Base-by-base conservation (phyloP, 2,113 vertebrate species). In the Sprattus sprattus region DNA sequence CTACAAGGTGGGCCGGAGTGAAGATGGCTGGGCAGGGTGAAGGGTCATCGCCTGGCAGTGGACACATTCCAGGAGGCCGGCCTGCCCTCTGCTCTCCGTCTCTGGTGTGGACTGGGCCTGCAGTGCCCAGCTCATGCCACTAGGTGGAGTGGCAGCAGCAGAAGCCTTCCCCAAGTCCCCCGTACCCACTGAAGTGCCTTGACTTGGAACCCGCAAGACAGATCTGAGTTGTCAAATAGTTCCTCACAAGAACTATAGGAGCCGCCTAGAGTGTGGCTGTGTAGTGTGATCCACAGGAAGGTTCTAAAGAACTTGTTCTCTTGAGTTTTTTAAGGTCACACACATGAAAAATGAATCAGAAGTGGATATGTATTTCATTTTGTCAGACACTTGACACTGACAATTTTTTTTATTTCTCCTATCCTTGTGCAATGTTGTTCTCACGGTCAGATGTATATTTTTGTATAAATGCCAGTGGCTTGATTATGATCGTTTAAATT, bases 151-250 rank as follows among this genome's bases (percentile, higher is more conserved):
- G 45, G 84, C 86, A 86, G 82, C 71, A 82, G 67, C 57, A 16
- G n/a, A 0, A 16, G 87, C 81, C 84, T 25, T 86, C 50, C 88
- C 45, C 94, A 95, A 95, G 95, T 94, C 94, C 95, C 95, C 94
- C 32, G 47, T 81, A 85, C 82, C 57, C 9, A 80, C 25, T 39
- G 13, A 78, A 39, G 71, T 78, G 71, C 71, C 71, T 78, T 85
- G 81, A 47, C 44, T n/a, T 22, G 71, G 32, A 78, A 39, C 71
- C 71, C 10, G 15, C 15, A 18, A 32, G 71, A 39, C 28, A 16
- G 2, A 25, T 78, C n/a, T 78, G 84, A 88, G 84, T 50, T 84
- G 83, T 89, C 91, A 90, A 50, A 18, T 45, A 86, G 54, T 80
- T 87, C 81, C 71, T 83, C 7, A 28, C n/a, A 2, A 67, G 22